Conservation (phyloP, 92 coral and sea anemone species). For the Palythoa caribaeorum region DNA sequence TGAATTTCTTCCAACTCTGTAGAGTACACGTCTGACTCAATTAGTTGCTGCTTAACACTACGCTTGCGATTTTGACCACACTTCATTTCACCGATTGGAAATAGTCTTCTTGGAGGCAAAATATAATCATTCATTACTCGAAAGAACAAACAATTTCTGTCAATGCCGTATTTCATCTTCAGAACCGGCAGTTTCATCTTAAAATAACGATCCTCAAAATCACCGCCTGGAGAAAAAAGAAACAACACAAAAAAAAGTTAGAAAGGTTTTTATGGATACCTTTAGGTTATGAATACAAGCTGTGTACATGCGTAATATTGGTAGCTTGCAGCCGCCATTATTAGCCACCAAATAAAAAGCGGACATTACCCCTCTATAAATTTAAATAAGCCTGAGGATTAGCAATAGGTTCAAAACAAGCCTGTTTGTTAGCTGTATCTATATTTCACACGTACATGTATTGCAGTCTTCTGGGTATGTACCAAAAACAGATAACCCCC, state of each 20-base stretch:
- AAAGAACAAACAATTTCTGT: conserved; percentile 83
- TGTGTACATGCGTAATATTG: not conserved
- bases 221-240: conserved; percentile 70
- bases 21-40: conserved; percentile 90
- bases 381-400: not conserved
- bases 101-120: conserved; percentile 72
- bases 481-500: no score
- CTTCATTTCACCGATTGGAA: conserved; percentile 78
- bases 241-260: no score
- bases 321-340: no score
- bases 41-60: conserved; percentile 71
- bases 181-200: conserved; percentile 83
- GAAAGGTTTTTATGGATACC: not conserved
- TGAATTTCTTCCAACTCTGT: conserved; percentile 81
- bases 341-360: no score
- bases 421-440: no score
- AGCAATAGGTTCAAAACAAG: not conserved
- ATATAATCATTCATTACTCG: conserved; percentile 77
- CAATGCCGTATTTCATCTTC: conserved; percentile 80
- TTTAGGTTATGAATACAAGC: not conserved
- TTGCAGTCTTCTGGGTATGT: no score
- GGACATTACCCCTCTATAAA: no score
- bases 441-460: no score
- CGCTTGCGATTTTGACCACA: conserved; percentile 87
- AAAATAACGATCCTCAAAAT: conserved; percentile 96